A percentile compares a stretch with the other conserved stretches of the same genome.
Conservation (phyloP, 2,888 invertebrate species). For the Eupithecia centaureata region DNA sequence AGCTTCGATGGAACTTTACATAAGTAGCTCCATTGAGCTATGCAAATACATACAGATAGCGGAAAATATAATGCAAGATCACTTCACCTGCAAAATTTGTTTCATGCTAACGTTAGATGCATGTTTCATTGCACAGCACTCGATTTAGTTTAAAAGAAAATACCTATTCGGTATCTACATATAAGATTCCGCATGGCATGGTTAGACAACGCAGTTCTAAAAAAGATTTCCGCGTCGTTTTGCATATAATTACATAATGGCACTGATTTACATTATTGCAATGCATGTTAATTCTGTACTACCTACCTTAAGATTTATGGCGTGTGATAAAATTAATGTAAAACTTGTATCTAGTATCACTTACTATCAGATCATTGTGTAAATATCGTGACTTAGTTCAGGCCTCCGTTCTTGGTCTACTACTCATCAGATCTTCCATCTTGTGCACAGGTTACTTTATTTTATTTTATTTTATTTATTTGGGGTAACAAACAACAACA, state of each 20-base stretch:
- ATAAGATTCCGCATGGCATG: slow-evolving; percentile 26
- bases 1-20: slow-evolving; percentile 30
- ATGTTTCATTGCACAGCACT: slow-evolving; percentile 23
- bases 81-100: not conserved
- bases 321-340: slow-evolving; percentile 23
- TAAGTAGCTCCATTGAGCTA: slow-evolving; percentile 2
- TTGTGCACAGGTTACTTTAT: not conserved
- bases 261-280: slow-evolving; percentile 34
- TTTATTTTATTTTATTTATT: no score
- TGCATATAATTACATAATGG: slow-evolving; percentile 33
- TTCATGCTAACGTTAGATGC: not conserved
- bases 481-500: no score
- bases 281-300: slow-evolving; percentile 26
- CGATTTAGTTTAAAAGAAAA: slow-evolving; percentile 7
- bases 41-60: not conserved
- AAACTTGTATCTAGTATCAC: slow-evolving; percentile 1
- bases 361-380: slow-evolving; percentile 19
- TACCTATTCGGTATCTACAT: not conserved
- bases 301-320: slow-evolving; percentile 26
- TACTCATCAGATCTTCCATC: not conserved
- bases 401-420: not conserved
- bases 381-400: slow-evolving; percentile 3
- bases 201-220: slow-evolving; percentile 15
- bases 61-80: not conserved
- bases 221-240: slow-evolving; percentile 26